A percentile compares a stretch with the other conserved stretches of the same genome.
phyloP scores from a whole-genome alignment of 2,113 vertebrate genomes.

The Eretmochelys imbricata region DNA sequence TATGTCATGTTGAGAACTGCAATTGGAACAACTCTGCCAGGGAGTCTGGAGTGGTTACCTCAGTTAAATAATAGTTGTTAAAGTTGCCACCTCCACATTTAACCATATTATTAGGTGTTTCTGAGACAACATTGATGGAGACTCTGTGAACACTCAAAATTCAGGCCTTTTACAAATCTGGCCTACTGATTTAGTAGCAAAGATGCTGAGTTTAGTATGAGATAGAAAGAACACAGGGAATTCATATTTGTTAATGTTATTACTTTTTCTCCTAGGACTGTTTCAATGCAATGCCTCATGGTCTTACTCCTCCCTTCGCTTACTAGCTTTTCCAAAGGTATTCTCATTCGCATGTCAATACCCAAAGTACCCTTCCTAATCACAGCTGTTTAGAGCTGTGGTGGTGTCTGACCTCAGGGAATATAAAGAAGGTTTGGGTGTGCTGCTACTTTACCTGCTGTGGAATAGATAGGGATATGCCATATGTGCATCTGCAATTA shows the following conservation, averaged over 20 bases:
- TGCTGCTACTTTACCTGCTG: constrained; percentile 70
- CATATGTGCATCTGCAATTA: constrained; percentile 76
- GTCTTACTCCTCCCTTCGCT: not conserved
- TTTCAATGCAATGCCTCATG: not conserved
- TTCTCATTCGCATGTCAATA: not conserved
- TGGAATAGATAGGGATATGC: constrained; percentile 44
- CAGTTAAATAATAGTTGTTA: not conserved
- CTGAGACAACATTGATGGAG: not conserved
- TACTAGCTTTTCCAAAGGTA: fast-evolving
- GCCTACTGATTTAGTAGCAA: not conserved
- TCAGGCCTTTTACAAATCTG: not conserved
- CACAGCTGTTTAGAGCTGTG: not conserved
- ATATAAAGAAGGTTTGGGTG: constrained; percentile 65
- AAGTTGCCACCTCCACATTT: not conserved
- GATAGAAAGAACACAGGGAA: not conserved
- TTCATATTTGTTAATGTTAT: not conserved
- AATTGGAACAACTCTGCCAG: not conserved
- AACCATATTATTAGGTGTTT: not conserved
- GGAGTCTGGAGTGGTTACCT: not conserved
- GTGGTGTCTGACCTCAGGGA: constrained; percentile 25
- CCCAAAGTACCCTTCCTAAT: not conserved
- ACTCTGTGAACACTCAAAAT: not conserved
- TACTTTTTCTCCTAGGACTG: not conserved
- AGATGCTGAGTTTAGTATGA: not conserved
- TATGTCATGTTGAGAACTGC: not conserved